These are phyloP conservation scores for Triplophysa tibetana DNA, from an alignment of 2,113 vertebrate species.

Conservation along the genomic window DNA sequence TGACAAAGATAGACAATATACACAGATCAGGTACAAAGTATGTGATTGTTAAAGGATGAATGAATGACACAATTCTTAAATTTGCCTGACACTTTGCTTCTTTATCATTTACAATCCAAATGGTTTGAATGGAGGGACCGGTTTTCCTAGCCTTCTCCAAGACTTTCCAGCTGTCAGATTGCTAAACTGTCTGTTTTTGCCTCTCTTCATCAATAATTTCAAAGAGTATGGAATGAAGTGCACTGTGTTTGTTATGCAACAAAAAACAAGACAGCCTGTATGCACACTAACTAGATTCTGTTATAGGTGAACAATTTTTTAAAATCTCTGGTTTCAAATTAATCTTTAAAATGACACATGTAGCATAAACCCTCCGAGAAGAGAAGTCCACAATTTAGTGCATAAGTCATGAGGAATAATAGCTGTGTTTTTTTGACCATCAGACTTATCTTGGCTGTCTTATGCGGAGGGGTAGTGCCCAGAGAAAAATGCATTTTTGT, in stretches of 20 bases:
- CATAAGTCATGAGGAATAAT: neutral
- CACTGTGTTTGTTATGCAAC: neutral
- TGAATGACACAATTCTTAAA: neutral
- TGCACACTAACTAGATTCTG: neutral
- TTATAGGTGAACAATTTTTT: neutral
- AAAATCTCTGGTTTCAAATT: too few species aligned
- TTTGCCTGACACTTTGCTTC: slow-evolving; percentile 15
- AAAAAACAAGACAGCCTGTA: neutral
- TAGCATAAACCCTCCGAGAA: too few species aligned
- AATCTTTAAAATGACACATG: too few species aligned
- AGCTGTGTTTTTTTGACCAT: neutral
- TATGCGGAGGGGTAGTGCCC: neutral
- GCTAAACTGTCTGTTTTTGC: neutral
- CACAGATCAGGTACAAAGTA: neutral
- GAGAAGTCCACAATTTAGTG: too few species aligned
- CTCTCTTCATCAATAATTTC: neutral
- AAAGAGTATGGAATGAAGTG: neutral
- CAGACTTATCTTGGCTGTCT: neutral
- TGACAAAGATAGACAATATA: neutral
- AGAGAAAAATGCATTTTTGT: neutral
- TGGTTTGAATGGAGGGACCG: neutral
- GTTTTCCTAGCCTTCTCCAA: neutral
- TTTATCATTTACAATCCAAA: slow-evolving; percentile 24
- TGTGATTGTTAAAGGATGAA: neutral
- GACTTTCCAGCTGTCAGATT: slow-evolving; percentile 1